Base-by-base conservation (phyloP, 2,113 vertebrate species). In the Apeltes quadracus region DNA sequence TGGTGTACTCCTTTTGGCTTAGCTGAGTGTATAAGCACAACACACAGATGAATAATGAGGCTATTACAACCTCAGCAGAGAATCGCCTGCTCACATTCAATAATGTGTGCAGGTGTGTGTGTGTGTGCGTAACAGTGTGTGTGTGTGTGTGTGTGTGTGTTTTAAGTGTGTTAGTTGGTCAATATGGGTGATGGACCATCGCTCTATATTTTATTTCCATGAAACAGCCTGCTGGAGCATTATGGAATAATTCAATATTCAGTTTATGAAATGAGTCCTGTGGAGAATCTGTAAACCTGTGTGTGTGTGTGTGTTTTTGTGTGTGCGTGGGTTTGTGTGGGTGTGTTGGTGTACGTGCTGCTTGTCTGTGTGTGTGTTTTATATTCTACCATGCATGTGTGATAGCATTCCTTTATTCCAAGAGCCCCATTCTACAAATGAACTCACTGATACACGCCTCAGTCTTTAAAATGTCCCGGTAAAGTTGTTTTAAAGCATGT, bases 31-130 rank as follows among this genome's bases (percentile, higher is more conserved):
- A 82, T 84, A 82, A 84, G 82, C 76, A 69, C 69, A 72, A 72
- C 61, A 67, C 72, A 82, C 66, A 7, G 51, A 79, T 90, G 89
- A 91, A 88, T 89, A 90, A 91, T 90, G 89, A 88, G 86, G 78
- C 84, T 88, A 89, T 90, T 89, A 89, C 54, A 78, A 81, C 88
- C 84, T 79, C 86, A 81, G 66, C 80, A 81, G 69, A 78, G 75
- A 61, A 78, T 61, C 14, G 56, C 71, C 76, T 89, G 83, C 62
- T 79, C 75, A 80, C 69, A 87, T 82, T 88, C 89, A 85, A 89
- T 89, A 85, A 10, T 61, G 41, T 46, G 25, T 63, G 61, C 32
- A 41, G 20, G 25, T 39, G 36, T 41, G 39, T 80, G 77, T 43
- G 41, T 63, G 41, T 62, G 39, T 44, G 59, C 29, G 15, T n/a